Evolutionary conservation across 1,140 invertebrate genomes (phyloP).

Genomic region (Zaprionus ghesquierei): DNA sequence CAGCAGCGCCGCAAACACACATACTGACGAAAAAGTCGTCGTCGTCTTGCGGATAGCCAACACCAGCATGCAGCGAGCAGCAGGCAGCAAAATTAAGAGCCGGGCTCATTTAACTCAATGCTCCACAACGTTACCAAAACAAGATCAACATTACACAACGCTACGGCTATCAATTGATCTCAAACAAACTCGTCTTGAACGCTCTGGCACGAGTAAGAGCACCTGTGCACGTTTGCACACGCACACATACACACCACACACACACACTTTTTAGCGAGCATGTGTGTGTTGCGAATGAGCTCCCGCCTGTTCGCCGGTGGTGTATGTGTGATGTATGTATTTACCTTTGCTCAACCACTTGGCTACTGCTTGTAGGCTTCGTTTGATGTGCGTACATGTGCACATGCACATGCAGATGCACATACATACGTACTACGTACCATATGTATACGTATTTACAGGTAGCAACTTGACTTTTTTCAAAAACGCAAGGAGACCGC

Average conservation of each 20-base stretch:
- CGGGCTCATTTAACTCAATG: conserved; percentile 68
- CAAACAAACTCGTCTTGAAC: conserved; percentile 58
- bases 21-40: conserved; percentile 29
- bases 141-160: conserved; percentile 72
- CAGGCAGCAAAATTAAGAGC: conserved; percentile 60
- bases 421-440: neutral
- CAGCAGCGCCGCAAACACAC: conserved; percentile 17
- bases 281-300: neutral
- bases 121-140: conserved; percentile 70
- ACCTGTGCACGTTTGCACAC: conserved; percentile 47
- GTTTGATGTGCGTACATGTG: conserved; percentile 32
- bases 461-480: conserved; percentile 60
- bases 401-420: neutral
- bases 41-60: conserved; percentile 7
- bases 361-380: conserved; percentile 30
- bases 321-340: neutral
- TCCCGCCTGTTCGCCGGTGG: neutral
- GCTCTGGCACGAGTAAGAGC: conserved; percentile 50
- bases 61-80: conserved; percentile 27
- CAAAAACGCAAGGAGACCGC: conserved; percentile 44
- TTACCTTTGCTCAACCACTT: conserved; percentile 5
- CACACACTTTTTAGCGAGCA: neutral
- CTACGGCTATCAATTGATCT: conserved; percentile 67
- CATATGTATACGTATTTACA: conserved; percentile 30
- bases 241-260: neutral